Evolutionary conservation across 2,888 invertebrate genomes (phyloP).

Genomic region (Yponomeuta plumbellus): DNA sequence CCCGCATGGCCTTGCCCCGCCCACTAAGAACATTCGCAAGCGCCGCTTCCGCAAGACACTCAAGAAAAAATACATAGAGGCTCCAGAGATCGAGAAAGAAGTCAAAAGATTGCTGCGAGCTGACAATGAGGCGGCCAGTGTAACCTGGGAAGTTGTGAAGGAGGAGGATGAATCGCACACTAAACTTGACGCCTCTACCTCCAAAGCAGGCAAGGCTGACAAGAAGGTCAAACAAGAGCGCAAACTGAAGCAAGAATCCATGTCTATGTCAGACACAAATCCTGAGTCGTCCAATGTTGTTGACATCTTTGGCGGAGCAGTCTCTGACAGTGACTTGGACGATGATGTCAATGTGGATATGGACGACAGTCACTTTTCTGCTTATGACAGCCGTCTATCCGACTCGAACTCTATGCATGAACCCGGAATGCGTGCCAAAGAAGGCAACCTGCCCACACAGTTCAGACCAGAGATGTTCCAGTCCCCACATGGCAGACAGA

Average conservation of each 20-base stretch:
- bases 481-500: conserved; percentile 27
- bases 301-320: conserved; percentile 94
- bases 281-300: conserved; percentile 58
- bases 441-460: conserved; percentile 42
- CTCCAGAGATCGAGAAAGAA: conserved; percentile 98
- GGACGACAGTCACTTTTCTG: conserved; percentile 86
- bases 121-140: conserved; percentile 94
- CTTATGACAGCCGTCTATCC: conserved; percentile 83
- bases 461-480: conserved; percentile 59
- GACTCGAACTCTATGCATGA: conserved; percentile 69
- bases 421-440: conserved; percentile 21
- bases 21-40: conserved; percentile 95
- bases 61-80: conserved; percentile 97
- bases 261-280: conserved; percentile 32
- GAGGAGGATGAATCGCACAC: conserved; percentile 89
- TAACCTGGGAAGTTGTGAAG: conserved; percentile 92
- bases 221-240: conserved; percentile 50
- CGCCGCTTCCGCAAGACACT: conserved; percentile 95
- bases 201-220: conserved; percentile 40
- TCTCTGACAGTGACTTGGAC: conserved; percentile 90
- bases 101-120: conserved; percentile 93
- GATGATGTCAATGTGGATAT: conserved; percentile 87
- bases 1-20: conserved; percentile 97
- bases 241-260: conserved; percentile 33
- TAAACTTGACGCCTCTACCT: conserved; percentile 43